Base-by-base conservation (phyloP, 2,113 vertebrate species). In the Raja brachyura region DNA sequence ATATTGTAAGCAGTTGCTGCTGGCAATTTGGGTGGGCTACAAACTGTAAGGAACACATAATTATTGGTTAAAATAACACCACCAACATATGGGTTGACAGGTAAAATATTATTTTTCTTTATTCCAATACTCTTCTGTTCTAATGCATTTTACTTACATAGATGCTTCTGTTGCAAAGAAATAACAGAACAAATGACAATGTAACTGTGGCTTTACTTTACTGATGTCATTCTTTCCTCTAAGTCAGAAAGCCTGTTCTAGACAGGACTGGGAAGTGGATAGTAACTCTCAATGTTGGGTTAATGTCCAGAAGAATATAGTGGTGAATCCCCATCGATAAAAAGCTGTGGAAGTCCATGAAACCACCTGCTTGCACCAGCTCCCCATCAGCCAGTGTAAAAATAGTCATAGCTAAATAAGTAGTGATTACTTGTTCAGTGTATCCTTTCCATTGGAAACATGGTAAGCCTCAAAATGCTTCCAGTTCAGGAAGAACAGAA, bases 1-100 rank as follows among this genome's bases (percentile, higher is more conserved):
- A 98, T 95, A 98, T 98, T 1, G 97, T 97, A 95, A 98, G 94
- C 18, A 98, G 96, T 95, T 98, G 98, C 88, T 98, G 98, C 95
- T 98, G 98, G 95, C 98, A 98, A 96, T 98, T 98, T 93, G 98
- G 98, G 94, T 98, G 98, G 77, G 98, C 98, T 94, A 98, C 98
- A 94, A 98, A 98, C 98, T 98, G 96, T 75, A 93, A 94, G 93
- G 22, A 93, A 93, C 66, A 94, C 93, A 93, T 93, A 93, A 88
- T 31, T 61, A 66, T 63, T 66, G 14, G 3, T 88, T 61, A 88
- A 7, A 86, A 31, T n/a, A 86, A 63, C 13, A 63, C 28, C 59
- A 63, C 56, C 61, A 86, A 63, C 56, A 31, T 86, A 59, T 18
- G 0, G 81, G 28, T 86, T 25, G 59, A 31, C n/a, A 54, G 54